Base-by-base conservation (phyloP, 2,113 vertebrate species). In the Athene cunicularia region DNA sequence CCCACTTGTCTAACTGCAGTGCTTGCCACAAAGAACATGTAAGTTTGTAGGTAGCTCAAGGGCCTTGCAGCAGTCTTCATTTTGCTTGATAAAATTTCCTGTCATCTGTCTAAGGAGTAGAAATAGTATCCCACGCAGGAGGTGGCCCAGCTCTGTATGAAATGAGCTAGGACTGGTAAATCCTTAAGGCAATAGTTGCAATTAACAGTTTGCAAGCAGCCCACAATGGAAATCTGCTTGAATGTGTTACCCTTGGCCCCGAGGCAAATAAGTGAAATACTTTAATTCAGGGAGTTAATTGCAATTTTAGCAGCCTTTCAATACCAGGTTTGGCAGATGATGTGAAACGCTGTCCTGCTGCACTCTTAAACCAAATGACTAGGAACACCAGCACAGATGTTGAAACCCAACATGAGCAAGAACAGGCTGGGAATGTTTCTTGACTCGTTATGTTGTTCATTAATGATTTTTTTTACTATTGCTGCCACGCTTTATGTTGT, bases 221-320 rank as follows among this genome's bases (percentile, higher is more conserved):
- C 85, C 88, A 14, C 88, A 16, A 0, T 94, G 95, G 94, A 63
- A 91, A 85, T 60, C 64, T 88, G 70, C 26, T 81, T 49, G 41
- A 53, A 72, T 63, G 90, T 68, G 73, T 79, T 91, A 53, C 37
- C 56, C 85, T 85, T 28, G 56, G 84, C 92, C 85, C 32, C 0
- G 0, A 82, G 94, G 85, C 33, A 21, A 67, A 35, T 22, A 62
- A 80, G 68, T 30, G 45, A 72, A 92, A 60, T 93, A 30, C 81
- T 97, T 88, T 67, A 90, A 92, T 93, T 94, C 7, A 4, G 21
- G 56, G 64, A 95, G 81, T 75, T 96, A 90, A 93, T 93, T 94
- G 77, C 52, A 17, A 5, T 84, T 95, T 79, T 67, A 87, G 76
- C 87, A 89, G 92, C 92, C 49, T 75, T 88, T 62, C 87, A 7